Conservation (phyloP, 2,797 vertebrate species). For the Cynopterus sphinx region DNA sequence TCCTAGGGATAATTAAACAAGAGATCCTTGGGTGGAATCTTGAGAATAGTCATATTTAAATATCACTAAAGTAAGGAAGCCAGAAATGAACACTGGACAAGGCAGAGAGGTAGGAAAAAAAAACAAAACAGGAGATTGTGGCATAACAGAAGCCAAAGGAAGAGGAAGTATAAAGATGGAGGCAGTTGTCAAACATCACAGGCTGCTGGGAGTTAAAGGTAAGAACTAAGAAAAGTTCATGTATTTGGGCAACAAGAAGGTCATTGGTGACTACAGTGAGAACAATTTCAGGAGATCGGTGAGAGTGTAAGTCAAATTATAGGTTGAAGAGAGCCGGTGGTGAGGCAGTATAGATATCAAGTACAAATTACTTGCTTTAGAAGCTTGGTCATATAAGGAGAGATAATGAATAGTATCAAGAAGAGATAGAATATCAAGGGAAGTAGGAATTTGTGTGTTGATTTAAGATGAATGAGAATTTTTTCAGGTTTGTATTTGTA, state of each 20-base stretch:
- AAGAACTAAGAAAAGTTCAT: neutral
- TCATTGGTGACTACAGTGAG: neutral
- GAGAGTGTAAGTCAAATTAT: neutral
- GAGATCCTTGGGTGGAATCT: neutral
- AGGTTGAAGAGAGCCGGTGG: neutral
- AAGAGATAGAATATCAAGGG: neutral
- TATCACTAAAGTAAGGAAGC: neutral
- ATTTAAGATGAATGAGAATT: neutral
- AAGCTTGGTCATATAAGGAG: neutral
- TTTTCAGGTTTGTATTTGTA: neutral
- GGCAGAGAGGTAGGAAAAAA: neutral
- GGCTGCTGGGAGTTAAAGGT: neutral
- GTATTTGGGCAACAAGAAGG: neutral
- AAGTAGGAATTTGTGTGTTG: neutral
- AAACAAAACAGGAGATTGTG: neutral
- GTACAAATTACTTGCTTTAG: neutral
- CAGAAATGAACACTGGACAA: constrained; percentile 21
- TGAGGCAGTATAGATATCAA: neutral
- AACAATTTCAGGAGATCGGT: neutral
- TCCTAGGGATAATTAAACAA: neutral
- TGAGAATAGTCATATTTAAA: neutral
- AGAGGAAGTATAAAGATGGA: neutral
- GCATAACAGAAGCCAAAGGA: neutral
- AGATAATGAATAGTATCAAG: neutral
- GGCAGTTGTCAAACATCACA: neutral